Conservation (phyloP, 2,113 vertebrate genomes). For the Cervus canadensis region DNA sequence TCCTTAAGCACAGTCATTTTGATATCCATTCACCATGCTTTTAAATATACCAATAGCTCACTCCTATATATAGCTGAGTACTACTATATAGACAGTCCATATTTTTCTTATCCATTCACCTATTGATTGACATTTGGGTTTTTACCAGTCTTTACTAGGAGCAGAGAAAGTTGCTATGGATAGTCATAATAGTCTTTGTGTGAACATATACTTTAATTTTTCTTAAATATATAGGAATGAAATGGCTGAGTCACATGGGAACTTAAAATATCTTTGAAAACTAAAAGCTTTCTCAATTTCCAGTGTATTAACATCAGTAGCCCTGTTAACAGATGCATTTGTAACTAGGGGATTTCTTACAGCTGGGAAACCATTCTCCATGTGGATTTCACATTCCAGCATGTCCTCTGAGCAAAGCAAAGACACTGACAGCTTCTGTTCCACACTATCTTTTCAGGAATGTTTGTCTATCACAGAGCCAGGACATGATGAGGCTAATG, state of each 20-base stretch:
- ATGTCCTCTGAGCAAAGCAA: background rate
- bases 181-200: background rate
- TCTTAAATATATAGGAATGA: background rate
- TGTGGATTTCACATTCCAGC: background rate
- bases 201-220: background rate
- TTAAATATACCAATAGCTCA: background rate
- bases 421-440: background rate
- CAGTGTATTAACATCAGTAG: background rate
- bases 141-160: background rate
- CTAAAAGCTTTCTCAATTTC: background rate
- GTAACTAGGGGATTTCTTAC: background rate
- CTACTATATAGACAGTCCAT: background rate
- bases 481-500: background rate
- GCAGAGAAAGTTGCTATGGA: background rate
- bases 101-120: background rate
- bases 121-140: background rate
- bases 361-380: background rate
- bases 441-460: background rate
- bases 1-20: background rate
- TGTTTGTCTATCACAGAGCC: background rate
- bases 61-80: background rate
- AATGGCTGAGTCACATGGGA: background rate
- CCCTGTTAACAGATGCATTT: background rate
- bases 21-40: background rate
- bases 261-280: constrained; percentile 13